Percentiles rank a stretch among this genome's conserved stretches.
These are phyloP conservation scores for Augochlora pura DNA, from an alignment of 1,140 invertebrate species.

Conservation along the genomic window DNA sequence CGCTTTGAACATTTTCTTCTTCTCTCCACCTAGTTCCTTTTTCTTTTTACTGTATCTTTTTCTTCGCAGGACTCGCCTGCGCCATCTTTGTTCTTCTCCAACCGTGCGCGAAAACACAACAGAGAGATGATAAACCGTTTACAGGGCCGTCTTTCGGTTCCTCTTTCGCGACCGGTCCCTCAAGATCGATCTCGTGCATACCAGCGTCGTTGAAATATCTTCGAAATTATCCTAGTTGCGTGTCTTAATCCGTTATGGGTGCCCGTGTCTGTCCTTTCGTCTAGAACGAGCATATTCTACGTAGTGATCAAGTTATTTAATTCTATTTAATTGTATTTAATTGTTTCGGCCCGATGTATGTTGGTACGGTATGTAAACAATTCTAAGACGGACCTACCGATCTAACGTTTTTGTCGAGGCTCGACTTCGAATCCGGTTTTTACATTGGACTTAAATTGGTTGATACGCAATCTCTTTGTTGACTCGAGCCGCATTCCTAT, in stretches of 20 bases:
- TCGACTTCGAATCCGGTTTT: not conserved
- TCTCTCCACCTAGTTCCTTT: not conserved
- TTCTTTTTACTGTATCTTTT: not conserved
- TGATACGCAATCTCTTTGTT: not conserved
- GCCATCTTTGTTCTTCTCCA: not conserved
- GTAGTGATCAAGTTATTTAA: constrained; percentile 21
- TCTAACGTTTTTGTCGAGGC: constrained; percentile 24
- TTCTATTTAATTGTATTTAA: constrained; percentile 32
- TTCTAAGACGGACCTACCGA: not conserved
- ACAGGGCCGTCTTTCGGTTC: constrained; percentile 8
- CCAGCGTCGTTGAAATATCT: no score
- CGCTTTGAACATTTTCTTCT: constrained; percentile 2
- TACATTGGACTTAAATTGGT: not conserved
- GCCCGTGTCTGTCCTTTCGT: not conserved
- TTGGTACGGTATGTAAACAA: constrained; percentile 17
- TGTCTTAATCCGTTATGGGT: no score
- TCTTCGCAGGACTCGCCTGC: not conserved
- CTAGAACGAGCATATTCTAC: constrained; percentile 8
- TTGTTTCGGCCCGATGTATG: not conserved
- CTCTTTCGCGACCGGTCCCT: no score
- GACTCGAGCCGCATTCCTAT: not conserved
- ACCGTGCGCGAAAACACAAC: not conserved
- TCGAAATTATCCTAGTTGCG: not conserved
- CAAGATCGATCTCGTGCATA: no score
- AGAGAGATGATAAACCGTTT: constrained; percentile 29